Evolutionary conservation across 2,888 invertebrate genomes (phyloP), one percentile per base, ranked within the genome.

Genomic region (Leucophora obtusa): DNA sequence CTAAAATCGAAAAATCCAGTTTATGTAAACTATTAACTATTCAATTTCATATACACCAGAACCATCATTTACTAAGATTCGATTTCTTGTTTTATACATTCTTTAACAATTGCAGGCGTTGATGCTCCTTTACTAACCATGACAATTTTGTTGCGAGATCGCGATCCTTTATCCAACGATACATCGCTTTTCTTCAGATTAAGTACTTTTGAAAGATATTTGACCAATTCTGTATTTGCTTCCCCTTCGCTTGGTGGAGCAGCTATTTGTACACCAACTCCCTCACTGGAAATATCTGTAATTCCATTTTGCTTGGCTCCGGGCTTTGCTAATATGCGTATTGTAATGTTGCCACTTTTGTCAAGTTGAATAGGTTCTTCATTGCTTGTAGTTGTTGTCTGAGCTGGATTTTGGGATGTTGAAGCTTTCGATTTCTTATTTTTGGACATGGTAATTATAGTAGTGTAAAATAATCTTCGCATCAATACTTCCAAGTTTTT

Each of bases 211-310:
- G 95, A 92, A 62, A 96, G 89, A 86, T 93, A 96, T 87, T 94
- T 94, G 0, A 96, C 91, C 9, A 96, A 91, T 87, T 95, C 96
- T 0, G 93, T 91, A 86, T 96, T 96, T 11, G 96, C 96, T 90
- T 95, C 95, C 3, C 96, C 96, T 86, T 96, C 96, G 5, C 93
- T 92, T 0, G 96, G 95, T n/a, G 95, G 95, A 1, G 96, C 95
- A 76, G 93, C 93, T 82, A 96, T 95, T 87, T 95, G 94, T 14
- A 96, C 91, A n/a, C 94, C 93, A 28, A 96, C 92, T 9, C 93
- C 93, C 86, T 95, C 95, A 1, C 89, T 87, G 2, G 91, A 90
- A 65, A 94, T 92, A 85, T 92, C 93, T 79, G 94, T 94, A 72
- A 95, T 92, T 58, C 92, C 91, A 87, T 94, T 95, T 71, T 92